phyloP scores from a whole-genome alignment of 2,113 vertebrate genomes.

The Dryoscopus gambensis region DNA sequence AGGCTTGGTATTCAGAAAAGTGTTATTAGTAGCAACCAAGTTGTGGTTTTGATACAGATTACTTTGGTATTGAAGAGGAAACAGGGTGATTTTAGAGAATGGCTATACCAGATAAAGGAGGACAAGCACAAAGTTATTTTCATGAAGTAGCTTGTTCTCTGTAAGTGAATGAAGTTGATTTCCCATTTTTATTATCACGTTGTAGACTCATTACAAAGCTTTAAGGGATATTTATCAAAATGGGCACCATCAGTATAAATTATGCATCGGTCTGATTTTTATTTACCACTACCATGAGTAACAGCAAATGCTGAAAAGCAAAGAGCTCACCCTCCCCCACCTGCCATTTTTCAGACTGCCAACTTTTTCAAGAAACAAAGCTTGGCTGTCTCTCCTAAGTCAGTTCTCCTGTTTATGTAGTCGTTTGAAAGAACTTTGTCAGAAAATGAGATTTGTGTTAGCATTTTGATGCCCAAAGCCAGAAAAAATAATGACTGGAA shows the following conservation, averaged over 20 bases:
- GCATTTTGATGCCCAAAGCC: background rate
- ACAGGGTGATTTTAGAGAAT: background rate
- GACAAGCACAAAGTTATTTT: background rate
- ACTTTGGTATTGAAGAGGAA: background rate
- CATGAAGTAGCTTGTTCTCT: background rate
- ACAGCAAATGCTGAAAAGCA: background rate
- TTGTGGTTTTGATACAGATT: background rate
- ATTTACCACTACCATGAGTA: background rate
- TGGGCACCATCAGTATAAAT: background rate
- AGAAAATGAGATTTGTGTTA: background rate
- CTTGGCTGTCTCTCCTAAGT: fast-evolving
- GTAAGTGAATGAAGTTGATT: background rate
- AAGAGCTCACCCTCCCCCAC: background rate
- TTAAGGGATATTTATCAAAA: background rate
- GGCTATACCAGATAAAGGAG: background rate
- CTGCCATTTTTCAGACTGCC: background rate
- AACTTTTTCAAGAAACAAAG: background rate
- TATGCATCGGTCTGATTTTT: background rate
- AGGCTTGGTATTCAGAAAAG: background rate
- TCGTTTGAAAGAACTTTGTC: background rate
- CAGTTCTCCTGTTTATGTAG: background rate
- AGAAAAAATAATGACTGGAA: background rate
- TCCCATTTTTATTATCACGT: background rate
- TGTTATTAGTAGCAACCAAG: background rate
- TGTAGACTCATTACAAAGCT: background rate